Evolutionary conservation across 2,113 vertebrate genomes (phyloP), one percentile per base, ranked within the genome.

Genomic region (Xenopus tropicalis): DNA sequence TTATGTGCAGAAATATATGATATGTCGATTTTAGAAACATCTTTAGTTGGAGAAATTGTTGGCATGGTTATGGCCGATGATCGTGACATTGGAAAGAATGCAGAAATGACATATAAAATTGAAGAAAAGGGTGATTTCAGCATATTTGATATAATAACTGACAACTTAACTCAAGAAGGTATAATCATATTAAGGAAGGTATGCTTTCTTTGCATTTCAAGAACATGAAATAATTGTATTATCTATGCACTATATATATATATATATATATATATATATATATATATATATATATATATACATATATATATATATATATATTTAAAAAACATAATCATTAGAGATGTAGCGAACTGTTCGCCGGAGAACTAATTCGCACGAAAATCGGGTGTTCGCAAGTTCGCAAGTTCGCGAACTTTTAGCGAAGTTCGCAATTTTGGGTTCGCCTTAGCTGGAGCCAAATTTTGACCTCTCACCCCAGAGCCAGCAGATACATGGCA

Each of bases 141-240:
- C 58, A 85, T 87, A 44, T 96, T 98, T 80, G 85, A 77, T 57
- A 88, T 99, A 75, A 70, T 88, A 66, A 96, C 92, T 19, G 83
- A 98, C 73, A 80, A 88, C 1, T 79, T 85, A 20, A 98, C 95
- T 2, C 94, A 98, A 80, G 97, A 96, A 86, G 97, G 96, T 48
- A 88, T 96, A 59, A 66, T 98, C 59, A 65, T 90, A 80, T 82
- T 99, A 43, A 92, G 88, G 80, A 92, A 91, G 94, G 97, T 98
- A 65, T 87, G 77, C 5, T 48, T 44, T 48, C 46, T 48, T 11
- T 37, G 29, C 10, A 37, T 37, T 37, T 37, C 29, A 5, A 37
- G 6, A 37, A 42, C 11, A 1, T 62, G 62, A 67, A 46, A 14
- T 77, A 48, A n/a, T 0, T 6, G 0, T 69, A 79, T 1, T 48